Evolutionary conservation across 2,113 vertebrate species (phyloP), one percentile per base, ranked within the genome.

Genomic region (Centrocercus urophasianus): DNA sequence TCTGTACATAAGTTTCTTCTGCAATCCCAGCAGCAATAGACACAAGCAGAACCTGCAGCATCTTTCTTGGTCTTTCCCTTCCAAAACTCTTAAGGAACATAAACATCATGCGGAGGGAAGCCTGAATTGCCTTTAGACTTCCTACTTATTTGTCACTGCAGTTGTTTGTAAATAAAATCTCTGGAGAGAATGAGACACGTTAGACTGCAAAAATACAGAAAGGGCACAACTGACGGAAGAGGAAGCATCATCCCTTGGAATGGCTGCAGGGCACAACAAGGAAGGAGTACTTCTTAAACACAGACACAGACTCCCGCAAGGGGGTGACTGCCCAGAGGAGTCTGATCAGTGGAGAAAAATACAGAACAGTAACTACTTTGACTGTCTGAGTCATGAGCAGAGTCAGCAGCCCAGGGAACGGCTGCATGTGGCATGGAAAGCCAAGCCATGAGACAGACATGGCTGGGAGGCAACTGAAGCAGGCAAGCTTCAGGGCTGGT

Each of bases 401-500:
- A 0, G 0, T 38, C 20, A 73, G 70, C 59, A 77, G 54, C 48
- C 30, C 65, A 13, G 19, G 11, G 2, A 64, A 65, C 0, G 1
- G 38, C 70, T 30, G 19, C 1, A 0, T 1, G 0, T 4, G 36
- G 40, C 54, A 48, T 3, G 1, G 0, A 6, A 56, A 85, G 48
- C 65, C 80, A 22, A 13, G 1, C 4, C 1, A 10, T 3, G 25
- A 83, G 15, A 78, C 38, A 38, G 1, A 0, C 2, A 6, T 19
- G 28, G 36, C 52, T 57, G 24, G 40, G 52, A 80, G 52, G 50
- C 11, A 11, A 76, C 28, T 34, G n/a, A 76, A 72, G 64, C 59
- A 66, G 15, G 42, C 36, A 27, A 40, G 11, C 63, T 28, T 54
- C 21, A 59, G 48, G 30, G 25, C 19, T 17, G 43, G 25, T n/a